These are phyloP conservation scores for Candoia aspera DNA, from an alignment of 2,113 vertebrate species.

Conservation along the genomic window DNA sequence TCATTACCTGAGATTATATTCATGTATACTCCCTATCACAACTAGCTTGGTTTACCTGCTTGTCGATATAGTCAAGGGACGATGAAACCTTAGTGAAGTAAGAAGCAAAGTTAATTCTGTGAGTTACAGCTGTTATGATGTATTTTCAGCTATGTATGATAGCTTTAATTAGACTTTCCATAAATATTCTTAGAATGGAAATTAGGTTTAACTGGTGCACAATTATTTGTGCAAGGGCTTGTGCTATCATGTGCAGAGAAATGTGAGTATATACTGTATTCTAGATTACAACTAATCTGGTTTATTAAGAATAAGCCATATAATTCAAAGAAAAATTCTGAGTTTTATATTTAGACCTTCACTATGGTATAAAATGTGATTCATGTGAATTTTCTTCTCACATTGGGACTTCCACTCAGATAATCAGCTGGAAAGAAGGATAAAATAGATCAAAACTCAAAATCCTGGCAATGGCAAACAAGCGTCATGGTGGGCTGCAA, in stretches of 20 bases:
- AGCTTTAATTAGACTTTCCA: neutral
- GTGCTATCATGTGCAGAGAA: slow-evolving; percentile 46
- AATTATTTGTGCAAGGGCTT: neutral
- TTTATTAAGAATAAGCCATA: neutral
- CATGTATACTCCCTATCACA: neutral
- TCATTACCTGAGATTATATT: neutral
- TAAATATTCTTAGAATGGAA: neutral
- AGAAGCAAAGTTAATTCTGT: neutral
- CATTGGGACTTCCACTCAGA: slow-evolving; percentile 21
- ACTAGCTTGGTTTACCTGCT: neutral
- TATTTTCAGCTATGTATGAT: neutral
- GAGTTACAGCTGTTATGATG: neutral
- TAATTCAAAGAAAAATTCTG: slow-evolving; percentile 16
- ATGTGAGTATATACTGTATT: neutral
- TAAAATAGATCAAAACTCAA: slow-evolving; percentile 60
- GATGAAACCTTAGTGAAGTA: neutral
- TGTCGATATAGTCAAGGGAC: neutral
- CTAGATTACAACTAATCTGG: slow-evolving; percentile 1
- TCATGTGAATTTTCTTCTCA: slow-evolving; percentile 32
- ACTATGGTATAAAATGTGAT: slow-evolving; percentile 20
- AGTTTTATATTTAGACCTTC: slow-evolving; percentile 6
- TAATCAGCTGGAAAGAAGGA: slow-evolving; percentile 42
- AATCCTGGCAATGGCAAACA: slow-evolving; percentile 48
- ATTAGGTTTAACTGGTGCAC: neutral
- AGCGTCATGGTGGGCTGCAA: slow-evolving; percentile 49